A percentile compares a stretch with the other conserved stretches of the same genome.
These are phyloP conservation scores for Crotalus horridus DNA, from an alignment of 2,113 vertebrate species.

Conservation along the genomic window DNA sequence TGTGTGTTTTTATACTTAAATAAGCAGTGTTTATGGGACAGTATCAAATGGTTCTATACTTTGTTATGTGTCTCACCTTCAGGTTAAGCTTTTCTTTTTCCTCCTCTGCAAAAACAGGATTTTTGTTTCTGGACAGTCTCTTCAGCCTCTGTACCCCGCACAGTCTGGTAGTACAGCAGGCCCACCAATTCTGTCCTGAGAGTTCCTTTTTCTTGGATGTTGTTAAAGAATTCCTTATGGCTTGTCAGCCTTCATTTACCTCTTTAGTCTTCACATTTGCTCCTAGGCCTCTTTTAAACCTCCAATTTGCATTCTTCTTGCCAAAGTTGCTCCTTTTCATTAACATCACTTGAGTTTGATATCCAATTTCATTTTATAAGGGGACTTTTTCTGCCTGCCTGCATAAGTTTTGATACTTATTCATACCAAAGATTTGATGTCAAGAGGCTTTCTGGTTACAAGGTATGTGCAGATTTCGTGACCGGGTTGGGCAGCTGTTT, in stretches of 20 bases:
- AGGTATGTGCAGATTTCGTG: not conserved
- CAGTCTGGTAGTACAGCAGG: not conserved
- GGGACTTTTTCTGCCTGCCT: not conserved
- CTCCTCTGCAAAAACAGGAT: not conserved
- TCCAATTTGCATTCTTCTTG: constrained; percentile 51
- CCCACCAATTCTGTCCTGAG: not conserved
- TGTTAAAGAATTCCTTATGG: constrained; percentile 38
- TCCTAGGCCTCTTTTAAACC: constrained; percentile 41
- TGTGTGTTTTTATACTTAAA: not conserved
- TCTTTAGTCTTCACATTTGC: constrained; percentile 38
- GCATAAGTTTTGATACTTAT: constrained; percentile 29
- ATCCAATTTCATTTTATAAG: constrained; percentile 41
- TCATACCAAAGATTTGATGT: not conserved
- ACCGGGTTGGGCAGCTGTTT: constrained; percentile 14
- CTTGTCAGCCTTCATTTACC: constrained; percentile 46
- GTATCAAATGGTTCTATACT: not conserved
- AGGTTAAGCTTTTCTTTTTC: not conserved
- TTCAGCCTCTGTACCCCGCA: constrained; percentile 2
- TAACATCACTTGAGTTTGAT: constrained; percentile 46
- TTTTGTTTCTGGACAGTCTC: constrained; percentile 30
- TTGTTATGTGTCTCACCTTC: not conserved
- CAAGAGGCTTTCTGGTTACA: not conserved
- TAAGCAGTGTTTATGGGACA: not conserved
- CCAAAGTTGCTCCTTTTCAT: constrained; percentile 42
- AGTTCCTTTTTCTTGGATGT: not conserved